phyloP scores from a whole-genome alignment of 2,797 vertebrate genomes.

The Alfaro cultratus region DNA sequence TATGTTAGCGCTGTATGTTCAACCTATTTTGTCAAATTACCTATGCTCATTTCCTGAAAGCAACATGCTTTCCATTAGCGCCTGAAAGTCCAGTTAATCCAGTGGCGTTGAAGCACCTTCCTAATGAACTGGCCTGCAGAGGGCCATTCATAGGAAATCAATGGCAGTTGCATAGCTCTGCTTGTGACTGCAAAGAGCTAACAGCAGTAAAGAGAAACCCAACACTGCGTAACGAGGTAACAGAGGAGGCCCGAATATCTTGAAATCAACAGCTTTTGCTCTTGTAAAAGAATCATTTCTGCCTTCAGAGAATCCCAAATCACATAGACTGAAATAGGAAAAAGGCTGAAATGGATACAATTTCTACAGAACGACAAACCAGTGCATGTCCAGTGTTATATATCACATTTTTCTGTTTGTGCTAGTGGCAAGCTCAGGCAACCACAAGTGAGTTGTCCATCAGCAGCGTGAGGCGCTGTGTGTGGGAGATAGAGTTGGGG shows the following conservation, averaged over 20 bases:
- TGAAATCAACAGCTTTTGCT: slow-evolving; percentile 26
- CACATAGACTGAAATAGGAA: slow-evolving; percentile 26
- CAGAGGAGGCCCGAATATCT: slow-evolving; percentile 45
- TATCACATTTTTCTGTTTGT: slow-evolving; percentile 49
- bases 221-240: slow-evolving; percentile 75
- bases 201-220: slow-evolving; percentile 54
- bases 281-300: slow-evolving; percentile 12
- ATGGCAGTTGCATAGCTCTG: slow-evolving; percentile 69
- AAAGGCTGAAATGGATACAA: slow-evolving; percentile 27
- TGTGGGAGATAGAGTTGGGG: slow-evolving; percentile 63
- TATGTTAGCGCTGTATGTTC: slow-evolving; percentile 1
- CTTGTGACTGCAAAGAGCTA: slow-evolving; percentile 66
- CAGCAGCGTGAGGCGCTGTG: slow-evolving; percentile 66
- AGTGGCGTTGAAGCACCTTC: slow-evolving; percentile 59
- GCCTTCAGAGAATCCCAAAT: slow-evolving; percentile 11
- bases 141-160: slow-evolving; percentile 79
- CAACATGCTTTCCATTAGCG: slow-evolving; percentile 24
- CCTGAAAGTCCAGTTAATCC: slow-evolving; percentile 66
- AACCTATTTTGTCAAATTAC: not conserved
- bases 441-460: slow-evolving; percentile 66
- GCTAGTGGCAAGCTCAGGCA: slow-evolving; percentile 50
- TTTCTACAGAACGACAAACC: slow-evolving; percentile 44
- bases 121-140: slow-evolving; percentile 74
- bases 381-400: slow-evolving; percentile 28
- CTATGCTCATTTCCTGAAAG: slow-evolving; percentile 26